phyloP scores from a whole-genome alignment of 2,113 vertebrate genomes.

The Galeopterus variegatus region DNA sequence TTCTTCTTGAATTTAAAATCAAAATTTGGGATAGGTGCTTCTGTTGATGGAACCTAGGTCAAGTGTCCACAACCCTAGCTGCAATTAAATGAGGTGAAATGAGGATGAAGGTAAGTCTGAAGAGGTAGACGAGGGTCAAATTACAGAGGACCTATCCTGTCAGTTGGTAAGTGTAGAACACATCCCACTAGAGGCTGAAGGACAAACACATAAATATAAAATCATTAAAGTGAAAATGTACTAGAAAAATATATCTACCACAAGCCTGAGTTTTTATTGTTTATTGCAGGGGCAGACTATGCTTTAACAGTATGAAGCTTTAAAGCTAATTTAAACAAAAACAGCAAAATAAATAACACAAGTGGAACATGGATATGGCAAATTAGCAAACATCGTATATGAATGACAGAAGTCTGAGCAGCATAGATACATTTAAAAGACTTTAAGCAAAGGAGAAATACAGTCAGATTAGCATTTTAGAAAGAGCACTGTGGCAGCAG shows the following conservation, averaged over 20 bases:
- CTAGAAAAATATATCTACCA: constrained; percentile 13
- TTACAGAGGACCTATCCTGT: neutral
- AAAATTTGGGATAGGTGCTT: constrained; percentile 37
- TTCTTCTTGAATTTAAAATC: constrained; percentile 26
- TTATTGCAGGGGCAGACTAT: neutral
- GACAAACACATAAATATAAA: neutral
- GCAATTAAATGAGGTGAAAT: neutral
- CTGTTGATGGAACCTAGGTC: neutral
- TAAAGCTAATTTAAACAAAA: constrained; percentile 30
- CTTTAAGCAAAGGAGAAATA: neutral
- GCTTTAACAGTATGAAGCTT: neutral
- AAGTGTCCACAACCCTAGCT: neutral
- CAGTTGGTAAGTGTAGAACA: neutral
- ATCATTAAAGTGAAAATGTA: neutral
- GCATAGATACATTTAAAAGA: constrained; percentile 9
- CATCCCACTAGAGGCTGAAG: neutral
- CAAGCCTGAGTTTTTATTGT: neutral
- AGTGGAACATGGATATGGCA: neutral
- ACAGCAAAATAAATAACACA: neutral
- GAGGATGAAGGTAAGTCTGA: neutral
- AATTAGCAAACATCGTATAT: neutral
- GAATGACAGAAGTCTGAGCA: neutral
- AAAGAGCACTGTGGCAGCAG: neutral
- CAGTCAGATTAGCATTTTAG: neutral
- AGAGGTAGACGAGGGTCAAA: neutral